Evolutionary conservation across 2,113 vertebrate species (phyloP).

Genomic region (Albula goreensis): DNA sequence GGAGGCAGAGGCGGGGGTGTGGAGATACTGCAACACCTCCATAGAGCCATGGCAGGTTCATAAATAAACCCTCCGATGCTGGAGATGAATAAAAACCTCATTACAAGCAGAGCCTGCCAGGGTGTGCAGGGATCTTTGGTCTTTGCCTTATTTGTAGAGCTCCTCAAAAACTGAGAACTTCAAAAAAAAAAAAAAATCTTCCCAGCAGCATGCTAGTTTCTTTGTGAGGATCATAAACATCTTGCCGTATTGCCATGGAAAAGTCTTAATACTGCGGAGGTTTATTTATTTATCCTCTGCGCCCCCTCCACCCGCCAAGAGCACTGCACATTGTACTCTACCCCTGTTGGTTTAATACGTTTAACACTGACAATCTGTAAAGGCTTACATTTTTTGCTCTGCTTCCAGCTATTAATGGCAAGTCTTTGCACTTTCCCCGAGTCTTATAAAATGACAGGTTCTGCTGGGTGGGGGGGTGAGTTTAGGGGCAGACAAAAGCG

Average conservation of each 20-base stretch:
- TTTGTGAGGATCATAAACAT: slow-evolving; percentile 6
- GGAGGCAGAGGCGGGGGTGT: neutral
- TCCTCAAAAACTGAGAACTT: neutral
- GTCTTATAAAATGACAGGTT: slow-evolving; percentile 8
- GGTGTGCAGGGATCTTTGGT: neutral
- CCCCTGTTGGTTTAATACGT: neutral
- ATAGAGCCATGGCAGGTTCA: neutral
- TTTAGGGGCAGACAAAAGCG: slow-evolving; percentile 2
- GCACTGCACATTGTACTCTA: neutral
- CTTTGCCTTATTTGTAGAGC: slow-evolving; percentile 5
- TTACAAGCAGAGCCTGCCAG: neutral
- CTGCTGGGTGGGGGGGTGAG: neutral
- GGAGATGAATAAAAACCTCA: slow-evolving; percentile 12
- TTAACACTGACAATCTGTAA: neutral
- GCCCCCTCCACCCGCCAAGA: neutral
- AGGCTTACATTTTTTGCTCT: neutral
- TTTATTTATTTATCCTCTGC: neutral
- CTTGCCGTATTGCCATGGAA: neutral
- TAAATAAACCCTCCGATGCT: slow-evolving; percentile 14
- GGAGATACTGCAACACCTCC: neutral
- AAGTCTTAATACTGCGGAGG: neutral
- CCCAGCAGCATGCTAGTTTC: neutral
- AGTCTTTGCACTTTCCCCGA: neutral
- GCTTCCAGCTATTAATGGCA: slow-evolving; percentile 10
- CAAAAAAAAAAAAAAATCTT: neutral